These are phyloP conservation scores for Arremon brunneinucha DNA, from an alignment of 2,797 vertebrate genomes.

Conservation along the genomic window DNA sequence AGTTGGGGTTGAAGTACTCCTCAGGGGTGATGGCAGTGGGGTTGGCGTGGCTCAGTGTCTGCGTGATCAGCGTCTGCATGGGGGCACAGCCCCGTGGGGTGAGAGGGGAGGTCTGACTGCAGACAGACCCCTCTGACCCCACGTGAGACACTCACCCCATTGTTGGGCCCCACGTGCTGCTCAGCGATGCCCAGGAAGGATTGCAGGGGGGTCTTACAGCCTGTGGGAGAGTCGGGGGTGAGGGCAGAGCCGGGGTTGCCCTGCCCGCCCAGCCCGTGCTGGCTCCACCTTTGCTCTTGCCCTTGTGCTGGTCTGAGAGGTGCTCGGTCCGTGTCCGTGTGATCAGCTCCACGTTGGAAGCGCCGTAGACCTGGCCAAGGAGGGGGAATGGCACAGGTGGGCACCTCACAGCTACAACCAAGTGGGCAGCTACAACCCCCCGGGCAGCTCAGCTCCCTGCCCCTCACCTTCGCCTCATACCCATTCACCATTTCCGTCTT, in stretches of 20 bases:
- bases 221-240: conserved; percentile 71
- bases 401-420: fast-evolving
- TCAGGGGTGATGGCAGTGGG: conserved; percentile 90
- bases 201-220: conserved; percentile 93
- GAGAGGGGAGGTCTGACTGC: fast-evolving
- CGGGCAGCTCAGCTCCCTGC: background rate
- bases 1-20: conserved; percentile 93
- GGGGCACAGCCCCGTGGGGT: background rate
- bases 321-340: conserved; percentile 95
- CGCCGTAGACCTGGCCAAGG: conserved; percentile 87
- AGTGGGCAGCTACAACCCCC: background rate
- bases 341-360: conserved; percentile 96
- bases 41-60: conserved; percentile 90
- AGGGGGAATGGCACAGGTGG: background rate
- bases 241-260: background rate
- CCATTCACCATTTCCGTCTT: conserved; percentile 95
- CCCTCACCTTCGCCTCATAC: conserved; percentile 93
- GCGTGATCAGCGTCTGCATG: conserved; percentile 87
- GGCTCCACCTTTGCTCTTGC: conserved; percentile 88
- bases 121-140: no score
- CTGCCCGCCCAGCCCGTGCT: background rate
- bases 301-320: conserved; percentile 94
- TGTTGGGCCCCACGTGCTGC: conserved; percentile 93
- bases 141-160: conserved; percentile 85
- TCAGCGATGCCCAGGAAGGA: conserved; percentile 97